Evolutionary conservation across 1,140 invertebrate genomes (phyloP).

Genomic region (Zaprionus lachaisei): DNA sequence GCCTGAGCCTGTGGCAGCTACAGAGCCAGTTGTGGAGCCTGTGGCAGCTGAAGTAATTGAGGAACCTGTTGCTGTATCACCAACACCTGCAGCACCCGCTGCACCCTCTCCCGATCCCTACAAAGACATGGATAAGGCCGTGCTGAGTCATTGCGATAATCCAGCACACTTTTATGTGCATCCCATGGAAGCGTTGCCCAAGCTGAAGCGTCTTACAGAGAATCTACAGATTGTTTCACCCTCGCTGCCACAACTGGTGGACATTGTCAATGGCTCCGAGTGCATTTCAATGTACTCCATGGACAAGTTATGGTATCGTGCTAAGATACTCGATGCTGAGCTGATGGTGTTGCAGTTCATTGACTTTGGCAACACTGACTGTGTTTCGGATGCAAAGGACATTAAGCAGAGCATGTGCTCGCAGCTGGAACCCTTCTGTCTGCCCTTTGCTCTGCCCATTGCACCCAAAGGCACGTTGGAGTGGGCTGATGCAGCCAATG

Average conservation of each 20-base stretch:
- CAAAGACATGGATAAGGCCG: conserved; percentile 84
- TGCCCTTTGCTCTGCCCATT: conserved; percentile 88
- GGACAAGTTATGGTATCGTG: conserved; percentile 92
- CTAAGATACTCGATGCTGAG: conserved; percentile 90
- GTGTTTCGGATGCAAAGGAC: conserved; percentile 86
- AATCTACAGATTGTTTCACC: conserved; percentile 86
- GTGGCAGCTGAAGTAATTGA: background rate
- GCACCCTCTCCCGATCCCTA: conserved; percentile 64
- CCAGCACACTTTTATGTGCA: conserved; percentile 90
- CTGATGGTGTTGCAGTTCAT: conserved; percentile 91
- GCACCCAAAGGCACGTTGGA: conserved; percentile 87
- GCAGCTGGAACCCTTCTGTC: conserved; percentile 86
- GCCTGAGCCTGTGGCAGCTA: background rate
- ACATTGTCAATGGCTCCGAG: conserved; percentile 87
- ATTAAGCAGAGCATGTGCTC: conserved; percentile 87
- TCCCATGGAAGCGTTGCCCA: conserved; percentile 85
- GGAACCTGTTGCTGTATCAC: conserved; percentile 3
- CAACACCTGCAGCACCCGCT: background rate
- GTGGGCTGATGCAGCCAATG: conserved; percentile 88
- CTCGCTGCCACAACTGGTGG: conserved; percentile 85
- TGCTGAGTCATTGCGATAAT: conserved; percentile 87
- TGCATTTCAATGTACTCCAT: conserved; percentile 90
- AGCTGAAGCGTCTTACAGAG: conserved; percentile 86
- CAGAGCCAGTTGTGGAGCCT: background rate
- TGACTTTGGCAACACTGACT: conserved; percentile 93